Conservation (phyloP, 2,888 invertebrate genomes). For the Synanthedon vespiformis region DNA sequence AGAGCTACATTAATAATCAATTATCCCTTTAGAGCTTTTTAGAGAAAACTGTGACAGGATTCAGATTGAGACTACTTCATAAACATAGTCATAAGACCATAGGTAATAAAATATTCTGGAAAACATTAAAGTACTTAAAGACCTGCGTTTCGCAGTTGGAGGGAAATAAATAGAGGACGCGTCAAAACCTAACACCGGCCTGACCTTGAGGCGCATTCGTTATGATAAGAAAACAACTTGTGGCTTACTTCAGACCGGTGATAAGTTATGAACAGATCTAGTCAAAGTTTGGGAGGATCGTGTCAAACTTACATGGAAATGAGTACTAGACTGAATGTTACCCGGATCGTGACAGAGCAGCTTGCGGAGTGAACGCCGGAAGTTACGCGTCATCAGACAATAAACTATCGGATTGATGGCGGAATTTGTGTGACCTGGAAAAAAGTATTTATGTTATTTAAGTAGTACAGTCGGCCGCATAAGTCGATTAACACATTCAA, state of each 20-base stretch:
- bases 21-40: no score
- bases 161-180: no score
- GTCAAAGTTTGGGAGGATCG: not conserved
- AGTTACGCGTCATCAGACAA: conserved; percentile 80
- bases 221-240: not conserved
- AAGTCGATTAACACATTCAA: no score
- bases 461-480: no score
- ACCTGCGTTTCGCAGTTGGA: no score
- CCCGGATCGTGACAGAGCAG: conserved; percentile 67
- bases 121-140: no score
- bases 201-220: no score
- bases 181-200: not conserved
- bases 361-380: conserved; percentile 76
- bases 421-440: conserved; percentile 77
- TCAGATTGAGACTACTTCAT: no score
- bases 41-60: no score
- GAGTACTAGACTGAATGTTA: conserved; percentile 67
- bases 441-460: not conserved
- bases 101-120: no score
- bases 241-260: not conserved
- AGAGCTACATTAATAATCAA: conserved; percentile 1
- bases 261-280: not conserved
- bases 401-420: conserved; percentile 83
- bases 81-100: no score
- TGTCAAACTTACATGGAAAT: conserved; percentile 61